Evolutionary conservation across 2,888 invertebrate genomes (phyloP), one percentile per base, ranked within the genome.

Genomic region (Caenorhabditis angaria): DNA sequence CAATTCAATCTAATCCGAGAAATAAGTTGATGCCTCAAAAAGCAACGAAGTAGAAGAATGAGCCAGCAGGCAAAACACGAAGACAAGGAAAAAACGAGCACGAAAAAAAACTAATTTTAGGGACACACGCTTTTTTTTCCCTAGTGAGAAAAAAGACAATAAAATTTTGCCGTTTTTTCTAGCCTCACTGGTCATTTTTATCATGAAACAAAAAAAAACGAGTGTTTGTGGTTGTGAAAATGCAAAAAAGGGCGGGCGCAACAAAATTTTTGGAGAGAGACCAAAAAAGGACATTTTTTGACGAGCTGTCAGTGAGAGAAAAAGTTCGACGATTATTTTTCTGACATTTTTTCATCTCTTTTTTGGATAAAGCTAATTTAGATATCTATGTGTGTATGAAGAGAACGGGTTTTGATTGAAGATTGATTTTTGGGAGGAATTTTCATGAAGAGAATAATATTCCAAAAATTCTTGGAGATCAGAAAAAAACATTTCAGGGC

Each of bases 81-180:
- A 10, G n/a, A 18, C 48, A n/a, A 12, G 48, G 48, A 5, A 10
- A 8, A 48, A 48, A n/a, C 8, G n/a, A n/a, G 18, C 5, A 25
- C 5, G n/a, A 24, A 60, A 66, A 66, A 70, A 70, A 71, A 71
- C 60, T 60, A 63, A 71, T 63, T 71, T 66, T 56, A 56, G 55
- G 59, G 56, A 20, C 51, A 35, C 64, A 35, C 18, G 18, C 41
- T 12, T 18, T 14, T 14, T 41, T 41, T 41, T 71, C 66, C 70
- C 70, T 70, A 61, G 65, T 56, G 70, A 70, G 65, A 56, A 50
- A 50, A 6, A 70, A 70, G 70, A 70, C 70, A 70, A 70, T 70
- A 66, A 70, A 70, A 70, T 70, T 70, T 61, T 62, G 61, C 41
- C 18, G 10, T 41, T 41, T 41, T 41, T 41, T 41, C 41, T 41